These are phyloP conservation scores for Nezara viridula DNA, from an alignment of 2,888 invertebrate genomes.

Conservation along the genomic window DNA sequence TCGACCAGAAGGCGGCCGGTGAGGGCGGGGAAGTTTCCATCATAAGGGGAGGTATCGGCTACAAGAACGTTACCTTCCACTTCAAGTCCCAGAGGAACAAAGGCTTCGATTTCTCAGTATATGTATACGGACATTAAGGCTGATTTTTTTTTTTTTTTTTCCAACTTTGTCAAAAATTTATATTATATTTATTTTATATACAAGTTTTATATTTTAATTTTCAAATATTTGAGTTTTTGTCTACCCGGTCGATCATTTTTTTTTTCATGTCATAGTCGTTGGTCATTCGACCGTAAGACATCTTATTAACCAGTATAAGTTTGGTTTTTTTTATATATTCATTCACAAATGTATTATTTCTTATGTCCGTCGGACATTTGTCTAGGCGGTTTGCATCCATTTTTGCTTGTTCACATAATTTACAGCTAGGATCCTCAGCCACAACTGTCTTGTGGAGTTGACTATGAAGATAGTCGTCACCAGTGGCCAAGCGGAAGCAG, in stretches of 20 bases:
- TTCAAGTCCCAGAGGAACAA: conserved; percentile 31
- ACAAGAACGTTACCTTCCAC: conserved; percentile 52
- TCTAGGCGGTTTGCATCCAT: too few species aligned
- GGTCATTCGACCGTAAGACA: too few species aligned
- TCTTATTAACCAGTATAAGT: neutral
- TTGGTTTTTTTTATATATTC: too few species aligned
- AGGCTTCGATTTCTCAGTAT: neutral
- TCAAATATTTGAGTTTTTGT: neutral
- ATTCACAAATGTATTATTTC: too few species aligned
- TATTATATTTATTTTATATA: neutral
- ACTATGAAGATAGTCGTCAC: too few species aligned
- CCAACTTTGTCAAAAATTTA: neutral
- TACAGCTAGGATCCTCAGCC: too few species aligned
- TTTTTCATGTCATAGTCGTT: too few species aligned
- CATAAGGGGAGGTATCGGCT: conserved; percentile 27
- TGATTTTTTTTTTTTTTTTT: neutral
- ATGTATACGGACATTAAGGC: neutral
- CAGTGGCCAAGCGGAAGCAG: too few species aligned
- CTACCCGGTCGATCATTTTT: neutral
- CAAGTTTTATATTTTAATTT: neutral
- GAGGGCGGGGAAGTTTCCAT: conserved; percentile 18
- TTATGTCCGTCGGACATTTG: too few species aligned
- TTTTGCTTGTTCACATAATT: too few species aligned
- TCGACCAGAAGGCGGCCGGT: conserved; percentile 12
- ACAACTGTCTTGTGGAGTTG: too few species aligned